Evolutionary conservation across 1,140 invertebrate genomes (phyloP).

Genomic region (Megathymus violae): DNA sequence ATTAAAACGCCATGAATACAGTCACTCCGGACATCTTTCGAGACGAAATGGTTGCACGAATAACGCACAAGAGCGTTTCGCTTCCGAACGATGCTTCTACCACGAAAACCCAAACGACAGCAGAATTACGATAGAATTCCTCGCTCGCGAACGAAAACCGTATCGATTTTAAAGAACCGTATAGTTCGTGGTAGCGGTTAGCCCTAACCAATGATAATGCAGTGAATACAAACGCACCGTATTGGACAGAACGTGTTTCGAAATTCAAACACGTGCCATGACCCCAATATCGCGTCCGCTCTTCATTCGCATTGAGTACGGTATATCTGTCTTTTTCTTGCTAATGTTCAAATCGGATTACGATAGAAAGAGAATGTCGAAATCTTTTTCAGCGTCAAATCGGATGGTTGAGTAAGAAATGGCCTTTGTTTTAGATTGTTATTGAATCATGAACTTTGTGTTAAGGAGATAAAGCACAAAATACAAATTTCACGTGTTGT

Average conservation of each 20-base stretch:
- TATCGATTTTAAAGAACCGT: conserved; percentile 65
- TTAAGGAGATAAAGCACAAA: conserved; percentile 35
- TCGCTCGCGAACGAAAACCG: conserved; percentile 31
- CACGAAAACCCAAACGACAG: conserved; percentile 46
- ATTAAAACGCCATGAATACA: conserved; percentile 72
- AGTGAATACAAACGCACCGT: conserved; percentile 64
- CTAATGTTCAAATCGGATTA: conserved; percentile 44
- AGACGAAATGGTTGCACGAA: conserved; percentile 75
- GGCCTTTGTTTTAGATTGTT: conserved; percentile 50
- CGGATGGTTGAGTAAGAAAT: conserved; percentile 59
- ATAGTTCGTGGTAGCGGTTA: conserved; percentile 57
- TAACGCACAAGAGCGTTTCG: conserved; percentile 64
- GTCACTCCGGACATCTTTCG: conserved; percentile 70
- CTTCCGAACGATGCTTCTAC: conserved; percentile 53
- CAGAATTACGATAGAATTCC: conserved; percentile 46
- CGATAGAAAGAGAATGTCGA: conserved; percentile 57
- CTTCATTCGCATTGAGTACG: conserved; percentile 42
- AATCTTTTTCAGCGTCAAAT: conserved; percentile 56
- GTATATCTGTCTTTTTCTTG: conserved; percentile 59
- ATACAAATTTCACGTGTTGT: conserved; percentile 24
- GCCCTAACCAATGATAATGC: conserved; percentile 68
- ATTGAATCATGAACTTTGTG: conserved; percentile 47
- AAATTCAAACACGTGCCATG: conserved; percentile 81
- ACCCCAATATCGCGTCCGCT: conserved; percentile 54
- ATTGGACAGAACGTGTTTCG: conserved; percentile 79